Percentiles rank a stretch among this genome's conserved stretches.
phyloP scores from a whole-genome alignment of 2,113 vertebrate species.

The Catharus fuscescens region DNA sequence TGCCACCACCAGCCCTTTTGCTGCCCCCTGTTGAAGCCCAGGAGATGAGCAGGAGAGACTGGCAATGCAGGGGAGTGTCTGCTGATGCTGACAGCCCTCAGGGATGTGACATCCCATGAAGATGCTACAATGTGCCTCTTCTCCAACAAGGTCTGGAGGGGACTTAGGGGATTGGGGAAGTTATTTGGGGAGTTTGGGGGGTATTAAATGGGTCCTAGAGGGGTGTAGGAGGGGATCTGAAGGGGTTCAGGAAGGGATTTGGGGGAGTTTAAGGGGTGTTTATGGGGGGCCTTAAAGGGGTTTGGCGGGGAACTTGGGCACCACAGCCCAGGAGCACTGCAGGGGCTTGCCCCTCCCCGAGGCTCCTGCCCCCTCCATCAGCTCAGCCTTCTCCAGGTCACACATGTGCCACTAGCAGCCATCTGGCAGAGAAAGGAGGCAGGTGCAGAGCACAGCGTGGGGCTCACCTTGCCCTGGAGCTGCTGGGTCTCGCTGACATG shows the following conservation, averaged over 20 bases:
- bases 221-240: background rate
- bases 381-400: background rate
- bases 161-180: too few species aligned
- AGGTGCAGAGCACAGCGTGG: background rate
- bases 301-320: background rate
- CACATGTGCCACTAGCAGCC: background rate
- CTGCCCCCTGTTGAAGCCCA: background rate
- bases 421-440: background rate
- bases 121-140: accelerated
- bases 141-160: background rate
- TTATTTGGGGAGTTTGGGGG: too few species aligned
- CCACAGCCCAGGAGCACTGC: accelerated
- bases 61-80: background rate
- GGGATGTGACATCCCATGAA: background rate
- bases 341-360: accelerated
- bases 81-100: background rate
- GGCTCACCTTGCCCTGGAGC: constrained; percentile 88
- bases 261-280: background rate
- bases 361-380: accelerated
- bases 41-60: accelerated
- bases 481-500: constrained; percentile 86
- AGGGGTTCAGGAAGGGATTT: background rate
- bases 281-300: background rate
- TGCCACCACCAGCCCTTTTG: background rate
- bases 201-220: background rate